Evolutionary conservation across 2,888 invertebrate species (phyloP), one percentile per base, ranked within the genome.

Genomic region (Sinotaia quadrata): DNA sequence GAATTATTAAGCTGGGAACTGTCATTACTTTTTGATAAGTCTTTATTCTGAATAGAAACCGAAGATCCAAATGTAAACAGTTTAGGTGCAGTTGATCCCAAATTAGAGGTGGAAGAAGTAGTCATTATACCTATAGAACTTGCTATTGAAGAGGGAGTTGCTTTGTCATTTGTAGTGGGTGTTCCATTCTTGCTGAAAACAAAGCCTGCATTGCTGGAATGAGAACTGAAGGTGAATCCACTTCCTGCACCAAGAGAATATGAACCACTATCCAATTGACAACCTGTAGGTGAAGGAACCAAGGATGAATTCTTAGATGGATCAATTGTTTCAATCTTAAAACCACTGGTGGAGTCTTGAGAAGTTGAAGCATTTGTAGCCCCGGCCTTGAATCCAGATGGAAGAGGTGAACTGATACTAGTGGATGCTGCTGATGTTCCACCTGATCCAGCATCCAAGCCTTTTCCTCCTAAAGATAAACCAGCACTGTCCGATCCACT

Each of bases 311-410:
- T n/a, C n/a, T n/a, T 41, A 18, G 41, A 41, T 41, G 41, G 18
- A 41, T 41, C 18, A 12, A 18, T 12, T 18, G 41, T 18, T 8
- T 60, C 60, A 67, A 69, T 69, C 18, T 27, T 49, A 63, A 72
- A 72, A 33, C 72, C 72, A 7, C 58, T 56, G 4, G 58, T 4
- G 7, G 68, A 7, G 5, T 56, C 31, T 52, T 33, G 7, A 15
- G 59, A 37, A 24, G 27, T 52, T 18, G 68, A 58, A 51, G 69
- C 29, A 33, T 36, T 51, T 12, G 49, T 21, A 24, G 68, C 47
- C 7, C 47, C 18, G 18, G 24, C n/a, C n/a, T 2, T 47, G 18
- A 47, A 12, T 1, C 47, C 47, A 47, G 12, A 8, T n/a, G n/a
- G n/a, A n/a, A n/a, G n/a, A n/a, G n/a, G n/a, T n/a, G n/a, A n/a